Conservation (phyloP, 1,140 invertebrate species). For the Theocolax elegans region DNA sequence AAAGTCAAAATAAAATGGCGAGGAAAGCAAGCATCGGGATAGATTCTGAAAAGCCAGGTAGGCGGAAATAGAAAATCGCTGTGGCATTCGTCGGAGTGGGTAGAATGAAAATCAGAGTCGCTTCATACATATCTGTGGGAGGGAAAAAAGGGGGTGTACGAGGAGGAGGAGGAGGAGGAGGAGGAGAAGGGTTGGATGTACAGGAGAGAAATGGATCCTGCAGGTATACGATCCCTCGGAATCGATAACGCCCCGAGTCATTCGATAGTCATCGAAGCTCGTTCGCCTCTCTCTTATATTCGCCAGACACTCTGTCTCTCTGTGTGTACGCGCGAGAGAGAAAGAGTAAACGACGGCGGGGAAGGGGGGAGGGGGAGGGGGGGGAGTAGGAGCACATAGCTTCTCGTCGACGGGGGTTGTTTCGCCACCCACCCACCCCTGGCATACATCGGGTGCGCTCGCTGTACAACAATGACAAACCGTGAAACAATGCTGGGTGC, state of each 20-base stretch:
- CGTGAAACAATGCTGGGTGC: slow-evolving; percentile 66
- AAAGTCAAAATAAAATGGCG: slow-evolving; percentile 35
- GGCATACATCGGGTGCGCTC: slow-evolving; percentile 44
- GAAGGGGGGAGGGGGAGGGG: no score
- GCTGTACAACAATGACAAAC: slow-evolving; percentile 67
- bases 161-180: no score
- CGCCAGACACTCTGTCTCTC: slow-evolving; percentile 6
- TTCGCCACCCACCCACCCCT: slow-evolving; percentile 6
- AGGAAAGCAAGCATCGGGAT: background rate
- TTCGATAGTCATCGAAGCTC: slow-evolving; percentile 61
- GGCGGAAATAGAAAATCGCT: slow-evolving; percentile 26
- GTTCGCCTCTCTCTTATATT: slow-evolving; percentile 36
- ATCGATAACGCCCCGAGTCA: slow-evolving; percentile 65
- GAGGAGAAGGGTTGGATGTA: no score
- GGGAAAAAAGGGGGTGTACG: no score
- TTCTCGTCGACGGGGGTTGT: slow-evolving; percentile 43
- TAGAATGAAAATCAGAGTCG: slow-evolving; percentile 39
- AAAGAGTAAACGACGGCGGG: no score
- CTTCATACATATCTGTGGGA: slow-evolving; percentile 35
- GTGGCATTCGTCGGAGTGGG: slow-evolving; percentile 28
- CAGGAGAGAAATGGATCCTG: slow-evolving; percentile 18
- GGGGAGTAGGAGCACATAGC: slow-evolving; percentile 28
- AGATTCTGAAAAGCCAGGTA: background rate
- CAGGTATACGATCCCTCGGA: slow-evolving; percentile 46
- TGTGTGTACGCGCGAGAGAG: slow-evolving; percentile 16